Percentiles rank a stretch among this genome's conserved stretches.
These are phyloP conservation scores for Rhagonycha fulva DNA, from an alignment of 2,888 invertebrate species.

Conservation along the genomic window DNA sequence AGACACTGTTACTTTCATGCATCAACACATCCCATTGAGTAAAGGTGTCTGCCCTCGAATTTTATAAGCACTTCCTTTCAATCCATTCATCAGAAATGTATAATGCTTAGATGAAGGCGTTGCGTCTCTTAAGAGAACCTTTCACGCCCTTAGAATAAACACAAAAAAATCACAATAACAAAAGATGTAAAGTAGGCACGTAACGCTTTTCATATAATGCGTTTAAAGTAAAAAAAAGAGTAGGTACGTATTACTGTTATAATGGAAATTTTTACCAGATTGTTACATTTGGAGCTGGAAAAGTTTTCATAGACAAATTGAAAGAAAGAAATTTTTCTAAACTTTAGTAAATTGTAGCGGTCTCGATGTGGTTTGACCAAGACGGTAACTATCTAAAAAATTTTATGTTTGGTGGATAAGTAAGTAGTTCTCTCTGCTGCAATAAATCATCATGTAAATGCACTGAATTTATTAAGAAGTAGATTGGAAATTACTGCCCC, in stretches of 20 bases:
- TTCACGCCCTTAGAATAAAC: slow-evolving; percentile 37
- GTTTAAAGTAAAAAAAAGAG: slow-evolving; percentile 21
- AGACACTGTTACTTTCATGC: slow-evolving; percentile 34
- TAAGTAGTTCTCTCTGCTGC: no score
- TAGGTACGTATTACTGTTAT: slow-evolving; percentile 13
- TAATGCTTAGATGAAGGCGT: slow-evolving; percentile 36
- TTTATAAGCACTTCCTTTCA: slow-evolving; percentile 37
- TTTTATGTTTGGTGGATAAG: no score
- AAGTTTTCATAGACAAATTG: not conserved
- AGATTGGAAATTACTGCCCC: no score
- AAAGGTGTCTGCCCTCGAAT: slow-evolving; percentile 34
- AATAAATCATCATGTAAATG: no score
- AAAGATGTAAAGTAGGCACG: slow-evolving; percentile 40
- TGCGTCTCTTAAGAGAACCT: slow-evolving; percentile 32
- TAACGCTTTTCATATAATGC: slow-evolving; percentile 31
- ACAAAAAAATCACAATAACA: slow-evolving; percentile 37
- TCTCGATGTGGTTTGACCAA: not conserved
- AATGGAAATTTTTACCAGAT: slow-evolving; percentile 12
- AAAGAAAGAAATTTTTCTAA: not conserved
- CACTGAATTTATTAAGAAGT: no score
- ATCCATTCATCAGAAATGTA: slow-evolving; percentile 39
- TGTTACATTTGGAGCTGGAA: not conserved
- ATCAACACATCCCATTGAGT: slow-evolving; percentile 36
- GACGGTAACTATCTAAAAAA: no score
- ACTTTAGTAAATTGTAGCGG: not conserved